phyloP scores from a whole-genome alignment of 2,113 vertebrate genomes.

The Podarcis cretensis region DNA sequence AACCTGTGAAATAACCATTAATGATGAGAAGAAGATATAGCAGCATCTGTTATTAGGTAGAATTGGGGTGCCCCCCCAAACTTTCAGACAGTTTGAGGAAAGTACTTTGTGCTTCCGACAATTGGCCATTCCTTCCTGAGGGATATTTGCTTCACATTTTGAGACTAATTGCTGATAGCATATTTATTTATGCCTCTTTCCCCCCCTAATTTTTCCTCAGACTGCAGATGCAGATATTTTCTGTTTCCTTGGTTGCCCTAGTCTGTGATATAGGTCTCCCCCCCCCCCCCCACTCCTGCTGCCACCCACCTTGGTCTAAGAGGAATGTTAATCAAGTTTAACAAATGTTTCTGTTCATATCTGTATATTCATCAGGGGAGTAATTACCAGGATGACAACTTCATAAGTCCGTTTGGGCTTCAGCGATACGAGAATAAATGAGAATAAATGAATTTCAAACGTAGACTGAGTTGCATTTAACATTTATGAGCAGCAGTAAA shows the following conservation, averaged over 20 bases:
- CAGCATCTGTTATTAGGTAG: not conserved
- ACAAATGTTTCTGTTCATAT: slow-evolving; percentile 13
- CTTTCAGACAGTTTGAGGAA: not conserved
- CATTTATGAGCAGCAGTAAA: slow-evolving; percentile 68
- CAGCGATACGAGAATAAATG: slow-evolving; percentile 24
- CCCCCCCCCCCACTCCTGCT: no score
- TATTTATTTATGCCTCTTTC: not conserved
- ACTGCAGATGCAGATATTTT: not conserved
- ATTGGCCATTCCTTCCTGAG: not conserved
- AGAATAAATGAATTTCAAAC: slow-evolving; percentile 42
- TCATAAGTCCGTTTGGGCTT: slow-evolving; percentile 36
- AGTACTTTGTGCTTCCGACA: not conserved
- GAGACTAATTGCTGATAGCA: not conserved
- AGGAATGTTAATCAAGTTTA: slow-evolving; percentile 22
- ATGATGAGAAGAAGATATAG: not conserved
- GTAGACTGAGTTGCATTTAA: slow-evolving; percentile 43
- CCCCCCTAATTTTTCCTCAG: not conserved
- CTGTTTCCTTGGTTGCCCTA: not conserved
- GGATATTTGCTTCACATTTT: not conserved
- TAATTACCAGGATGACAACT: slow-evolving; percentile 39
- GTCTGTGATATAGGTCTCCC: not conserved
- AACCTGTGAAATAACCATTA: not conserved
- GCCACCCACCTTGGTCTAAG: not conserved
- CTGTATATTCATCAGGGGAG: slow-evolving; percentile 15
- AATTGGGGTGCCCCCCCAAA: not conserved